Evolutionary conservation across 1,140 invertebrate genomes (phyloP), one percentile per base, ranked within the genome.

Genomic region (Ips typographus): DNA sequence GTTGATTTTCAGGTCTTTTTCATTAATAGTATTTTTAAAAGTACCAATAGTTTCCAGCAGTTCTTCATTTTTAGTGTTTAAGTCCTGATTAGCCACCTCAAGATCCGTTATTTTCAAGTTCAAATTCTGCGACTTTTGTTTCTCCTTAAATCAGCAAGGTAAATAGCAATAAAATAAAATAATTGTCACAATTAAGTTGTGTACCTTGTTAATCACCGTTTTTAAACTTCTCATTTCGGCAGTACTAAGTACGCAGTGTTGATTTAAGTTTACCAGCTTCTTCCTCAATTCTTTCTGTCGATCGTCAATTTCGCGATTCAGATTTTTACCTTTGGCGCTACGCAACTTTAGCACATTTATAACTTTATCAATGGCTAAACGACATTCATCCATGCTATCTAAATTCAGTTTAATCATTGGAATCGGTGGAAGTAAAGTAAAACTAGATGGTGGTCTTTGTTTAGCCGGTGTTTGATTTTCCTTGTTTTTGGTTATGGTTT

Each of bases 1-100:
- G 71, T 85, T 90, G 0, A 94, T 78, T 60, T 85, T 83, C 70
- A 88, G 80, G 65, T 91, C 88, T 76, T 90, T 89, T 71, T 90
- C 89, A 75, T 84, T 85, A 4, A 92, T 71, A 71, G 73, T 83
- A 74, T 52, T 77, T 71, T 62, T 77, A 68, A 60, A 78, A 55
- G 57, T 80, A 72, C 66, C 76, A 65, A 66, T 81, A 75, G 75
- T 78, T 64, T 38, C 78, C 47, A 71, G 79, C 72, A 75, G 53
- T 57, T 76, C 73, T 0, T 70, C 56, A 51, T 74, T 73, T 74
- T 86, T 85, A 53, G 82, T 77, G 70, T 85, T 82, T 6, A 87
- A 78, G 44, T 85, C 78, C 42, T 84, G 78, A 1, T 84, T 82
- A 2, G 81, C 78, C 57, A 81, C 83, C 76, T 89, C 87, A 3